Evolutionary conservation across 2,113 vertebrate genomes (phyloP), one percentile per base, ranked within the genome.

Genomic region (Odobenus rosmarus): DNA sequence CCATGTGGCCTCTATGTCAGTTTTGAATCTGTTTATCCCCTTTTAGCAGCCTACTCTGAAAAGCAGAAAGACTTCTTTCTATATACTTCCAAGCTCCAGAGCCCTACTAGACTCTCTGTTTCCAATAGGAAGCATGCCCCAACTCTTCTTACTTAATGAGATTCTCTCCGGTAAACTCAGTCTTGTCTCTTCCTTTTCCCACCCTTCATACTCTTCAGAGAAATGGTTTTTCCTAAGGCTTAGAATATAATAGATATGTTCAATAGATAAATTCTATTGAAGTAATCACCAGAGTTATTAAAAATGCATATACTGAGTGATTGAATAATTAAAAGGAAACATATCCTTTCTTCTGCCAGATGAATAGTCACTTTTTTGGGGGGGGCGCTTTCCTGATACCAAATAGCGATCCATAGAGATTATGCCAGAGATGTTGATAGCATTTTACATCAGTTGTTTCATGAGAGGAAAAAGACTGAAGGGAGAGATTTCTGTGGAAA

Each of bases 381-480:
- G 39, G 39, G 39, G 42, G 24, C 86, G 7, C 55, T 87, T 94
- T 90, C 31, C 15, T 90, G 24, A 62, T 88, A 77, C 9, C 26
- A 81, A 49, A 59, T 87, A 59, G 39, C 71, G 76, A 5, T 49
- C 12, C 9, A 7, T 31, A 95, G 3, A 61, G 0, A 53, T 21
- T 0, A 0, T 4, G 9, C 33, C 0, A 0, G 74, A 67, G 0
- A 0, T 59, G 23, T 74, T 76, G 23, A 79, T 88, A 67, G 49
- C 0, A 0, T 26, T 3, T 2, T 74, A 28, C n/a, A 69, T 0
- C 6, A 13, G 0, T 62, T 61, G 5, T 69, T 69, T 69, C n/a
- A 36, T 36, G n/a, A 69, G 67, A 69, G 67, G 67, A 69, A 69
- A 36, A 19, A 33, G 67, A 36, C 36, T 36, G 26, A 80, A 84